Conservation (phyloP, 2,888 invertebrate species). For the Schizotus pectinicornis region DNA sequence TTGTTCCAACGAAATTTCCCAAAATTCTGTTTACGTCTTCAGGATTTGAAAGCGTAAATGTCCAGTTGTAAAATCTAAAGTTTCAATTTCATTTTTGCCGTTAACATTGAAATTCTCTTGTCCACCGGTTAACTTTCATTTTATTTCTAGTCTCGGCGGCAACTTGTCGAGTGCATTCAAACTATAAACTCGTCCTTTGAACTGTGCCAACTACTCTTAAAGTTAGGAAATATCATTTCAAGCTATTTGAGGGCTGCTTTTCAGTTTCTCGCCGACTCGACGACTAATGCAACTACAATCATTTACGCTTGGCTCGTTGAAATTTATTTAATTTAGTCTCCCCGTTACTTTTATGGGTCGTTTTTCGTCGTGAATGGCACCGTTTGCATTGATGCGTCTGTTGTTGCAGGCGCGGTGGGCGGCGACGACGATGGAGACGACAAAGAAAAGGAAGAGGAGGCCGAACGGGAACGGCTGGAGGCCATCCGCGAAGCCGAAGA, state of each 20-base stretch:
- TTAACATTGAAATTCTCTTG: too few relatives aligned
- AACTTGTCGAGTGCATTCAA: too few relatives aligned
- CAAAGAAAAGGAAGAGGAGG: conserved; percentile 98
- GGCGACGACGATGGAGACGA: conserved; percentile 93
- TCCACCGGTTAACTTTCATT: too few relatives aligned
- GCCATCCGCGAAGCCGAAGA: conserved; percentile 98
- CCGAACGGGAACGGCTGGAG: conserved; percentile 96
- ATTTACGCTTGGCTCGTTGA: not conserved
- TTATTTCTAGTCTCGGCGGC: too few relatives aligned
- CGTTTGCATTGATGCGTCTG: not conserved
- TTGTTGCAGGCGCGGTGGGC: conserved; percentile 79
- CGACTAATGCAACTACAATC: not conserved
- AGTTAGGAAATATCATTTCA: too few relatives aligned
- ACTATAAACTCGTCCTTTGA: too few relatives aligned
- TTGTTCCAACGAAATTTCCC: too few relatives aligned
- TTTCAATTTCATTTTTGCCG: too few relatives aligned
- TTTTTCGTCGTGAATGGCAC: not conserved
- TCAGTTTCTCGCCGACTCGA: not conserved
- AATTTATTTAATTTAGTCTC: not conserved
- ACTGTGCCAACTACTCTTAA: too few relatives aligned
- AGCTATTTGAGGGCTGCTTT: not conserved
- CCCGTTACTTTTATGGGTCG: not conserved
- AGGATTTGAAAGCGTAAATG: too few relatives aligned
- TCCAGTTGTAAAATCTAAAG: too few relatives aligned
- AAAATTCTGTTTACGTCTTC: too few relatives aligned